These are phyloP conservation scores for Hypotaenidia philippensis DNA, from an alignment of 2,797 vertebrate species.

Conservation along the genomic window DNA sequence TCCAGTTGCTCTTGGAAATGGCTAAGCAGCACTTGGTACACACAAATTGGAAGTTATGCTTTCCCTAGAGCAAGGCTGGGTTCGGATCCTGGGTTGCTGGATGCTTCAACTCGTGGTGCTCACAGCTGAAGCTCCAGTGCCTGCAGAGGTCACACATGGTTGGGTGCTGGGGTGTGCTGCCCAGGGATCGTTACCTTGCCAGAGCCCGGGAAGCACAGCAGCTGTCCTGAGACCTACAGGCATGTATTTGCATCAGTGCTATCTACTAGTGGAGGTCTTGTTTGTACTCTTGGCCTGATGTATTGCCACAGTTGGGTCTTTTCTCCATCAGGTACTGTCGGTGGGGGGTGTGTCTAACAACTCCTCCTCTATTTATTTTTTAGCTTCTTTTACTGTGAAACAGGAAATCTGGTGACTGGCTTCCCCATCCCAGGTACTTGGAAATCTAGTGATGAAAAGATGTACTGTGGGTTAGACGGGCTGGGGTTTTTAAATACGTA, in stretches of 20 bases:
- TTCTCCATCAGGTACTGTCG: neutral
- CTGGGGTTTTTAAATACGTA: neutral
- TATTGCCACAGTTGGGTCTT: neutral
- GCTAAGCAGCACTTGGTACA: slow-evolving; percentile 36
- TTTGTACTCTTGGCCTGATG: accelerated
- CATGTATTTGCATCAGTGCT: accelerated
- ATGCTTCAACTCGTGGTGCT: accelerated
- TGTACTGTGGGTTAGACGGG: neutral
- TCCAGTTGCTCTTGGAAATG: slow-evolving; percentile 19
- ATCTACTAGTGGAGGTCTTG: accelerated
- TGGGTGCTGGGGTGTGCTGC: neutral
- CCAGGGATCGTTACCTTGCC: accelerated
- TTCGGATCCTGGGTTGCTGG: neutral
- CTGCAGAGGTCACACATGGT: accelerated
- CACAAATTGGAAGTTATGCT: neutral
- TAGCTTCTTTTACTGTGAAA: neutral
- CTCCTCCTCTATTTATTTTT: neutral
- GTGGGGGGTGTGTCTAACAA: neutral
- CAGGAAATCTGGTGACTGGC: neutral
- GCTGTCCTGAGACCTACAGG: neutral
- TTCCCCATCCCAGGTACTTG: neutral
- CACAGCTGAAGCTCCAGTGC: accelerated
- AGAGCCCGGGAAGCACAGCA: accelerated
- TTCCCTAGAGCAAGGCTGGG: neutral
- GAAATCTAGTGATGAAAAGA: neutral